phyloP scores from a whole-genome alignment of 2,888 invertebrate species.

The Limnephilus auricula region DNA sequence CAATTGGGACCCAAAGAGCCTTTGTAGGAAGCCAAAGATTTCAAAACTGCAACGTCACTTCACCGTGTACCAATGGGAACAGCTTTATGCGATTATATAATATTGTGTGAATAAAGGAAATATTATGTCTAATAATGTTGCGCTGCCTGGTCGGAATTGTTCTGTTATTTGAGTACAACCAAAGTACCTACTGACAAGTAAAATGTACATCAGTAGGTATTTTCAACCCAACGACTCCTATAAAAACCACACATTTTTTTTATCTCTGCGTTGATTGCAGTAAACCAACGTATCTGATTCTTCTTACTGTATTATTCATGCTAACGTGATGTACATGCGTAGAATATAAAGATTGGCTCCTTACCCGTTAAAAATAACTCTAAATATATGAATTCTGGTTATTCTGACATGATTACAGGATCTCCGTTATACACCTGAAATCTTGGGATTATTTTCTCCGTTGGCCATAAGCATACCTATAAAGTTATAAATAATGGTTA shows the following conservation, averaged over 20 bases:
- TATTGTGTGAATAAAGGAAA: neutral
- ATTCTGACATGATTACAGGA: no score
- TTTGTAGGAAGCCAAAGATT: slow-evolving; percentile 3
- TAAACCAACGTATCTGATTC: neutral
- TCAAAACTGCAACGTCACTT: slow-evolving; percentile 42
- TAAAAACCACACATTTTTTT: neutral
- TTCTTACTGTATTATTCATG: neutral
- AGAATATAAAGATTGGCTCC: neutral
- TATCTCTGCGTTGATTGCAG: neutral
- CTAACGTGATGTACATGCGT: neutral
- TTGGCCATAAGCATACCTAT: no score
- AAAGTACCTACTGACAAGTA: neutral
- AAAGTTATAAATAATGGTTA: neutral
- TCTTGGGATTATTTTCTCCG: no score
- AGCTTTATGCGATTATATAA: neutral
- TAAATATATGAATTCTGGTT: neutral
- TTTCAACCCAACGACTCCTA: neutral
- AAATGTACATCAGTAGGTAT: neutral
- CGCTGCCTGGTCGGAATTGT: neutral
- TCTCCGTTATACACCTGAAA: no score
- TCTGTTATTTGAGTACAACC: neutral
- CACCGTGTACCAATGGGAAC: neutral
- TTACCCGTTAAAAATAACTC: neutral
- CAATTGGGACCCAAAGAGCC: slow-evolving; percentile 39
- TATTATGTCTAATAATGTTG: neutral